Percentiles rank a stretch among this genome's conserved stretches.
Conservation (phyloP, 2,797 vertebrate species). For the Crenuchus spilurus region DNA sequence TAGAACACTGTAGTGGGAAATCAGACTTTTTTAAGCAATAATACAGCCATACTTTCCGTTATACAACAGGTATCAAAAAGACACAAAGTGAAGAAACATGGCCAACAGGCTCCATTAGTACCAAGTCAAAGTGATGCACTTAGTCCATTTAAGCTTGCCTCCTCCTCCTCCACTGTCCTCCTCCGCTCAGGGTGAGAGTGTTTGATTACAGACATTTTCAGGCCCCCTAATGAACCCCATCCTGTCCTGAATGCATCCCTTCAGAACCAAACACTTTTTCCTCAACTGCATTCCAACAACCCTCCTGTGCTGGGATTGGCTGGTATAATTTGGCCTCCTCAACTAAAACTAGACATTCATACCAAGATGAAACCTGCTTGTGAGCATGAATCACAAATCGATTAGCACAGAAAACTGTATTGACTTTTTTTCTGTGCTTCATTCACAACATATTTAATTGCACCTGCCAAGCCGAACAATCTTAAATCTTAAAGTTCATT, state of each 20-base stretch:
- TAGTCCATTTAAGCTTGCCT: slow-evolving; percentile 21
- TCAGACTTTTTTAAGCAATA: slow-evolving; percentile 2
- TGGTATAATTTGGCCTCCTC: not conserved
- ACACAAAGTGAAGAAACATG: slow-evolving; percentile 8
- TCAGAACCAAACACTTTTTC: not conserved
- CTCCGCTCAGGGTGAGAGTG: slow-evolving; percentile 40
- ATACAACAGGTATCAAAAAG: slow-evolving; percentile 11
- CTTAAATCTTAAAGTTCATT: no score
- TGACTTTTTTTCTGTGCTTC: no score
- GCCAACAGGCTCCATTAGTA: slow-evolving; percentile 25
- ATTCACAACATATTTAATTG: no score
- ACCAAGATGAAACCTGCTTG: no score
- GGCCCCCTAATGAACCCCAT: slow-evolving; percentile 48
- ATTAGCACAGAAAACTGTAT: not conserved
- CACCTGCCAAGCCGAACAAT: no score
- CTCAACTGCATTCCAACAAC: slow-evolving; percentile 3
- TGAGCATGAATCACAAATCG: no score
- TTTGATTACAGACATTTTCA: slow-evolving; percentile 39
- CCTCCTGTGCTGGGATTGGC: not conserved
- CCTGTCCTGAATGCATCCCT: slow-evolving; percentile 34
- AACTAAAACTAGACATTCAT: no score
- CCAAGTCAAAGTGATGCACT: slow-evolving; percentile 21
- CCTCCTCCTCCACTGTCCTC: slow-evolving; percentile 21
- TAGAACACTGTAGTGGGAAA: slow-evolving; percentile 14
- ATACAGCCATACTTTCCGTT: not conserved